phyloP scores from a whole-genome alignment of 1,140 invertebrate species.

The Drosophila nigrodunni region DNA sequence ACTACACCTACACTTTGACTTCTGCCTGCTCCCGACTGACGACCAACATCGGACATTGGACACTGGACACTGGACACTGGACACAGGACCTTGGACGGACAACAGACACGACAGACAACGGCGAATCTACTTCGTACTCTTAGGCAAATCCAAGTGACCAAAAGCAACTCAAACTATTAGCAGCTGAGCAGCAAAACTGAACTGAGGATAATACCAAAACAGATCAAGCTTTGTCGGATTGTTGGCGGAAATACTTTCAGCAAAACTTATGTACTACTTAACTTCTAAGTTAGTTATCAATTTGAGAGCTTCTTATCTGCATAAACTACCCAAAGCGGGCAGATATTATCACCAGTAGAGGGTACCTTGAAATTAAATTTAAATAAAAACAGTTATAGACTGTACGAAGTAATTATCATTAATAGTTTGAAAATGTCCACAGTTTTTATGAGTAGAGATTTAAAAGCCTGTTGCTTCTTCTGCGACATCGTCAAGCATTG shows the following conservation, averaged over 20 bases:
- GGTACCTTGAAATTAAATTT: no score
- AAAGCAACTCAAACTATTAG: neutral
- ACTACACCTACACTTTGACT: slow-evolving; percentile 47
- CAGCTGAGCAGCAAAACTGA: neutral
- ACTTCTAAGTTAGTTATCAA: slow-evolving; percentile 27
- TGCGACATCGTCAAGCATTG: neutral
- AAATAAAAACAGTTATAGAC: no score
- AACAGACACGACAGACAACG: neutral
- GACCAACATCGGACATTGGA: neutral
- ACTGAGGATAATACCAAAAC: slow-evolving; percentile 1
- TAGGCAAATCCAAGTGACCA: slow-evolving; percentile 11
- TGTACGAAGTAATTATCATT: no score
- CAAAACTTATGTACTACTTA: slow-evolving; percentile 4
- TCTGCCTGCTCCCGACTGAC: neutral
- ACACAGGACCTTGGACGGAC: neutral
- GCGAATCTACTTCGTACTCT: neutral
- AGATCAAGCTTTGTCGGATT: slow-evolving; percentile 2
- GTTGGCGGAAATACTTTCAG: slow-evolving; percentile 16
- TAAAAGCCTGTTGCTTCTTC: neutral
- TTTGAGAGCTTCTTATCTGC: slow-evolving; percentile 23
- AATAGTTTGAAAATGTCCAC: no score
- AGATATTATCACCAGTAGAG: neutral
- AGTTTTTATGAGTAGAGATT: no score
- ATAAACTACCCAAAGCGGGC: slow-evolving; percentile 19
- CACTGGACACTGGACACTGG: neutral